Evolutionary conservation across 2,888 invertebrate genomes (phyloP).

Genomic region (Hypercompe scribonia): DNA sequence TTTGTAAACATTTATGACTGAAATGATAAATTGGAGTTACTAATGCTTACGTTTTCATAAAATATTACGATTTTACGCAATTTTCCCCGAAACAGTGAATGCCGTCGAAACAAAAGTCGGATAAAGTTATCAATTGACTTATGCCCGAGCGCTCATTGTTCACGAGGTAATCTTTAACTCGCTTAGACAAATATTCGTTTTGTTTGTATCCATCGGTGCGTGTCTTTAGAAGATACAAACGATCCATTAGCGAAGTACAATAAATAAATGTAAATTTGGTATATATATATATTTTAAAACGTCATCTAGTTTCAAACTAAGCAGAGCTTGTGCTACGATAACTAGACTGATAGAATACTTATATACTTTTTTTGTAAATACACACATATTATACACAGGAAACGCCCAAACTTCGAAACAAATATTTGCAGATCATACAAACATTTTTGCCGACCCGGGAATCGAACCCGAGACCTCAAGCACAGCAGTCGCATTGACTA

Average conservation of each 20-base stretch:
- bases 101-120: background rate
- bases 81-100: background rate
- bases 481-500: too few species aligned
- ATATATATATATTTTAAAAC: too few species aligned
- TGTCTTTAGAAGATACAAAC: conserved; percentile 5
- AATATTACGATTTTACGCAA: background rate
- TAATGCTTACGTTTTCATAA: conserved; percentile 1
- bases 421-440: too few species aligned
- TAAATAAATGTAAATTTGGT: conserved; percentile 2
- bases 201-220: background rate
- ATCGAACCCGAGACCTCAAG: too few species aligned
- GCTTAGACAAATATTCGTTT: conserved; percentile 6
- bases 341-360: too few species aligned
- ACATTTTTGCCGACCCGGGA: too few species aligned
- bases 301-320: too few species aligned
- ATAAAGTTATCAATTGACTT: conserved; percentile 9
- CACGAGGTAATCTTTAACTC: conserved; percentile 5
- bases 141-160: background rate
- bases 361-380: too few species aligned
- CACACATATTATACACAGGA: too few species aligned
- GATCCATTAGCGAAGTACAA: background rate
- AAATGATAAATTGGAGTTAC: background rate
- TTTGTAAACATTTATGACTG: background rate
- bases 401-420: too few species aligned
- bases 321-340: too few species aligned